Conservation (phyloP, 2,113 vertebrate genomes). For the Corythornis cristatus region DNA sequence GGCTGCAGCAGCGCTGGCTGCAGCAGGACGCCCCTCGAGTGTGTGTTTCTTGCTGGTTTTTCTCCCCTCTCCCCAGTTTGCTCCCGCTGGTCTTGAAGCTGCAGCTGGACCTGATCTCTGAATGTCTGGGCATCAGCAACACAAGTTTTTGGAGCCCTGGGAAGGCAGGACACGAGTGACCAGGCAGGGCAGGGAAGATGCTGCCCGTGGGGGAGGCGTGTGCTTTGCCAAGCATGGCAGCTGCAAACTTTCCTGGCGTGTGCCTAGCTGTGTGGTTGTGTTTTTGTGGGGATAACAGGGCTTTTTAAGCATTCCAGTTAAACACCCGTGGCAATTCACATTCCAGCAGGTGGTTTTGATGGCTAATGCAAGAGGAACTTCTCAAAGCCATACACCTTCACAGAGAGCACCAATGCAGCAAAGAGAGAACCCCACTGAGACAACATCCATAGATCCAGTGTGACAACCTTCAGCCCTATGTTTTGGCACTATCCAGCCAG, state of each 20-base stretch:
- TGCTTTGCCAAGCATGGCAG: background rate
- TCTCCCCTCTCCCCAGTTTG: background rate
- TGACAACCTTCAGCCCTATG: background rate
- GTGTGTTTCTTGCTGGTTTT: background rate
- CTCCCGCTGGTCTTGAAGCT: background rate
- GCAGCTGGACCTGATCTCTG: background rate
- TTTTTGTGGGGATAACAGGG: background rate
- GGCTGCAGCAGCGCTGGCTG: slow-evolving; percentile 29
- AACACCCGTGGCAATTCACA: background rate
- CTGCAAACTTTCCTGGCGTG: background rate
- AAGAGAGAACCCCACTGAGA: background rate
- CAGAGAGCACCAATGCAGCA: rapidly evolving
- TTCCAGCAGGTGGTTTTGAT: background rate
- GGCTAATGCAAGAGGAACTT: background rate
- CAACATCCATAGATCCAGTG: background rate
- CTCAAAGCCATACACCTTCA: background rate
- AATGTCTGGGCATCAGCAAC: background rate
- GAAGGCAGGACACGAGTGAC: rapidly evolving
- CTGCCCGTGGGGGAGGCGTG: rapidly evolving
- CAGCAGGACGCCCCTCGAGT: background rate
- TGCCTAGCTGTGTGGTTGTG: background rate
- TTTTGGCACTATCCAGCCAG: background rate
- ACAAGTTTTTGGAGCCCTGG: background rate
- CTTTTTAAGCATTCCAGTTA: background rate
- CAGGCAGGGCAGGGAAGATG: rapidly evolving